These are phyloP conservation scores for Phymastichus coffea DNA, from an alignment of 1,140 invertebrate species.

Conservation along the genomic window DNA sequence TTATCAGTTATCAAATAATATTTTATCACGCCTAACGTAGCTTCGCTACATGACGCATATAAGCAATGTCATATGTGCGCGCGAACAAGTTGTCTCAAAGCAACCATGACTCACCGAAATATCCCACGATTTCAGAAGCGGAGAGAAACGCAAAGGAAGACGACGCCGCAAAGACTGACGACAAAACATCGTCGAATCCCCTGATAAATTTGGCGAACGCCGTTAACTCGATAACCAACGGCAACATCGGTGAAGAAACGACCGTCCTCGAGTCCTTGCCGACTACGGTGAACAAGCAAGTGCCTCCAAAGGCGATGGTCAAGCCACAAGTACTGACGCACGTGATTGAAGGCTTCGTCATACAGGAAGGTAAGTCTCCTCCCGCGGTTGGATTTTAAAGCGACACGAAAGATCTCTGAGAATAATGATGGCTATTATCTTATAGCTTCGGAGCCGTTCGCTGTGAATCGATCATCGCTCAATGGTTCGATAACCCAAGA, in stretches of 20 bases:
- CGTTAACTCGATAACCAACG: conserved; percentile 53
- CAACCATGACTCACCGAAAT: too few species aligned
- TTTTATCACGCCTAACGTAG: too few species aligned
- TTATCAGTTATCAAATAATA: too few species aligned
- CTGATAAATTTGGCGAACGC: conserved; percentile 50
- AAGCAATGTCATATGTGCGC: too few species aligned
- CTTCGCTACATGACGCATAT: too few species aligned
- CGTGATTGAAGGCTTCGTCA: conserved; percentile 95
- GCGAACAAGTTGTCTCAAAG: too few species aligned
- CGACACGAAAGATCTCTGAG: background rate
- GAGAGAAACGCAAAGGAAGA: too few species aligned
- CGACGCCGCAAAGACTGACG: conserved; percentile 37
- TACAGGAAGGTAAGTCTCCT: conserved; percentile 77
- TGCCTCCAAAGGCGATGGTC: conserved; percentile 88
- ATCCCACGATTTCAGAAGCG: too few species aligned
- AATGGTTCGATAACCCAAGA: conserved; percentile 54
- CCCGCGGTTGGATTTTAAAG: too few species aligned
- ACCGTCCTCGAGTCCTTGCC: conserved; percentile 35
- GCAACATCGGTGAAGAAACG: conserved; percentile 41
- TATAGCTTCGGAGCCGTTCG: conserved; percentile 79
- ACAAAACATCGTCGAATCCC: conserved; percentile 49
- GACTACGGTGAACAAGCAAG: conserved; percentile 60
- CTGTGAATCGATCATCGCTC: conserved; percentile 68
- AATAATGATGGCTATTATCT: background rate
- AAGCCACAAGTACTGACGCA: conserved; percentile 95